Percentiles rank a stretch among this genome's conserved stretches.
These are phyloP conservation scores for Dasyprocta punctata DNA, from an alignment of 2,113 vertebrate species.

Conservation along the genomic window DNA sequence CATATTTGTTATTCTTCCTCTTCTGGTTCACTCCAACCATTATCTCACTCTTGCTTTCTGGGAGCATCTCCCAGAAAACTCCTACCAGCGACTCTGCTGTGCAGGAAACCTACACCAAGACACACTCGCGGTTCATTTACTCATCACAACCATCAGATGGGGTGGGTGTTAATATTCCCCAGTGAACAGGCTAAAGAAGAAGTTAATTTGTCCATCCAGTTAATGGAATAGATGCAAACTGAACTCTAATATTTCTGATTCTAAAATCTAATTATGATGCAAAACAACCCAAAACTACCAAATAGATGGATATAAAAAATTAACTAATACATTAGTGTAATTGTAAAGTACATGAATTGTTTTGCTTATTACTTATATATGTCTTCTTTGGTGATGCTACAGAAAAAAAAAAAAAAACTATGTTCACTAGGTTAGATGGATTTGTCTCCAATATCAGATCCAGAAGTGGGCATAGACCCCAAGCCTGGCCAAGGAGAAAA, in stretches of 20 bases:
- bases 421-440: background rate
- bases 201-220: background rate
- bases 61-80: background rate
- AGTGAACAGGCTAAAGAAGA: background rate
- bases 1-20: background rate
- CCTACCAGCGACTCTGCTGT: background rate
- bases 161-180: background rate
- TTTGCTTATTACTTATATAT: background rate
- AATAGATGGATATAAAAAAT: background rate
- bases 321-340: background rate
- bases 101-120: background rate
- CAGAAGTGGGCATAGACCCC: too few species aligned
- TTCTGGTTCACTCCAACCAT: background rate
- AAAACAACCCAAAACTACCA: background rate
- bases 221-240: background rate
- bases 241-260: background rate
- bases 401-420: background rate
- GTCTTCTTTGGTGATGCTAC: background rate
- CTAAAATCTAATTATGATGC: background rate
- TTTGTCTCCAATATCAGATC: background rate
- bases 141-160: background rate
- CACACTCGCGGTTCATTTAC: background rate
- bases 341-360: background rate
- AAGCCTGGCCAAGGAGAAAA: background rate
- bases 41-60: background rate